Conservation (phyloP, 2,113 vertebrate genomes). For the Bungarus multicinctus region DNA sequence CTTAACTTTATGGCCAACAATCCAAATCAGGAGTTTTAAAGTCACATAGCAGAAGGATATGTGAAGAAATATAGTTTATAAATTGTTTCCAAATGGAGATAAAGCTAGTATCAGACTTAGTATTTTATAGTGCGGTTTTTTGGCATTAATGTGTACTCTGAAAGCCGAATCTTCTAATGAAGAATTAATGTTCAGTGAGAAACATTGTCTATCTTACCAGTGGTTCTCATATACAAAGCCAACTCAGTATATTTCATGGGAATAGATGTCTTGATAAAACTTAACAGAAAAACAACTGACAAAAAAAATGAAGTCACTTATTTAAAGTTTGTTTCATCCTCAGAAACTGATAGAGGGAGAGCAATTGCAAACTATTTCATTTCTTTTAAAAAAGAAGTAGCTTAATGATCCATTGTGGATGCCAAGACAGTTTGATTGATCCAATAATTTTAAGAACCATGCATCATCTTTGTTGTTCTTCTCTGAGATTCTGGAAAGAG, state of each 20-base stretch:
- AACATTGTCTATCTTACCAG: background rate
- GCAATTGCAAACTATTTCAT: background rate
- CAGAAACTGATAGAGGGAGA: background rate
- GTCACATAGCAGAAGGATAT: background rate
- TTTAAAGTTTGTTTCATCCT: background rate
- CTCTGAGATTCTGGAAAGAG: background rate
- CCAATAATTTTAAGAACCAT: background rate
- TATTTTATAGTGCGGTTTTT: background rate
- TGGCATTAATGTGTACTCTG: background rate
- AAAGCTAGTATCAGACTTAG: background rate
- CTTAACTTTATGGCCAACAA: background rate
- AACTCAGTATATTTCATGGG: background rate
- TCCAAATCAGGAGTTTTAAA: background rate
- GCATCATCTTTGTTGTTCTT: background rate
- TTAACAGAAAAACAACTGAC: background rate
- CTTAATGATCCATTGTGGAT: background rate
- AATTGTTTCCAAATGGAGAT: background rate
- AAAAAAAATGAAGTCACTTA: background rate
- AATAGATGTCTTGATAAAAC: background rate
- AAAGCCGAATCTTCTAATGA: background rate
- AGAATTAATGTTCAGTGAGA: background rate
- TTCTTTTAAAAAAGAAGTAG: background rate
- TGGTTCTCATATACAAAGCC: background rate
- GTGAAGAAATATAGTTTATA: background rate
- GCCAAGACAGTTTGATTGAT: background rate